These are phyloP conservation scores for western clawed frog (Xenopus tropicalis) DNA, from an alignment of 2,113 vertebrate genomes.

Conservation along the genomic window UCB_Xtro_10.0 CM004451.2:13012001-13012500, in stretches of 20 bases:
- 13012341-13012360: no score
- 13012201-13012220: slow-evolving; percentile 12
- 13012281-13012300: no score
- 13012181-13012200: slow-evolving; percentile 18
- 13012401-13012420: no score
- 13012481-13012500: no score
- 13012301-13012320: no score
- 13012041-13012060: slow-evolving; percentile 26
- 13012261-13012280: no score
- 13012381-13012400: no score
- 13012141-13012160: slow-evolving; percentile 18
- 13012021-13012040: not conserved
- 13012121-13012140: slow-evolving; percentile 16
- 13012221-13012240: not conserved
- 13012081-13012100: slow-evolving; percentile 35
- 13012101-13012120: slow-evolving; percentile 43
- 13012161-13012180: slow-evolving; percentile 19
- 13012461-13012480: no score
- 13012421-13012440: no score
- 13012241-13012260: not conserved
- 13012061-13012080: slow-evolving; percentile 24
- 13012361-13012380: no score
- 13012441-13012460: no score
- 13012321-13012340: no score
- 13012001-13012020: slow-evolving; percentile 47